phyloP scores from a whole-genome alignment of 2,113 vertebrate species.

The Asarcornis scutulata region DNA sequence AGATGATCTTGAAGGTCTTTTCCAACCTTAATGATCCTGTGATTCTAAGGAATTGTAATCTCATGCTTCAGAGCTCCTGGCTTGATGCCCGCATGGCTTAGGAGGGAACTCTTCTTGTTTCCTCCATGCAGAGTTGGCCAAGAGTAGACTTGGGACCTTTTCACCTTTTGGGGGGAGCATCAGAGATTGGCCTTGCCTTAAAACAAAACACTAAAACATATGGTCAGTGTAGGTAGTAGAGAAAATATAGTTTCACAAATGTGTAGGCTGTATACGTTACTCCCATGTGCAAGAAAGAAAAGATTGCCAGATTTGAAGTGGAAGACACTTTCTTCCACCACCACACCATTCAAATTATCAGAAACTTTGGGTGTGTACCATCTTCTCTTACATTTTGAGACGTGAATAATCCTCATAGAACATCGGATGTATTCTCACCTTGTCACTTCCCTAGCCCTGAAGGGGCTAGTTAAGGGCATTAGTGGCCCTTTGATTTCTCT shows the following conservation, averaged over 20 bases:
- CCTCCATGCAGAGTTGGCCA: background rate
- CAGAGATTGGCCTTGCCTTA: background rate
- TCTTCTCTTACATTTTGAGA: constrained; percentile 41
- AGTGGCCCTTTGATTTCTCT: constrained; percentile 39
- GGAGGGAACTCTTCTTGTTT: background rate
- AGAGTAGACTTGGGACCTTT: constrained; percentile 26
- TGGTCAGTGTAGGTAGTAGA: background rate
- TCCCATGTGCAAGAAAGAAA: background rate
- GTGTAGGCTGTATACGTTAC: background rate
- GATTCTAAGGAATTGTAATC: constrained; percentile 21
- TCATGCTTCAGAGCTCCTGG: constrained; percentile 31
- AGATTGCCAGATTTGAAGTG: background rate
- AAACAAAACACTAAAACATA: background rate
- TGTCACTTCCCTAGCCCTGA: constrained; percentile 5
- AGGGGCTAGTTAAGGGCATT: constrained; percentile 34
- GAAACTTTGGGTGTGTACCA: constrained; percentile 26
- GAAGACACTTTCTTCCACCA: background rate
- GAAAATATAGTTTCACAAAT: background rate
- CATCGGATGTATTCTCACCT: constrained; percentile 8
- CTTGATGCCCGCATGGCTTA: background rate
- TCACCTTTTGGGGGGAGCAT: background rate
- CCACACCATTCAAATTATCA: background rate
- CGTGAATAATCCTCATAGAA: constrained; percentile 38
- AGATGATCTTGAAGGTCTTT: too few relatives aligned
- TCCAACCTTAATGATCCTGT: too few relatives aligned